Conservation (phyloP, 2,797 vertebrate genomes). For the Centropyge bicolor region DNA sequence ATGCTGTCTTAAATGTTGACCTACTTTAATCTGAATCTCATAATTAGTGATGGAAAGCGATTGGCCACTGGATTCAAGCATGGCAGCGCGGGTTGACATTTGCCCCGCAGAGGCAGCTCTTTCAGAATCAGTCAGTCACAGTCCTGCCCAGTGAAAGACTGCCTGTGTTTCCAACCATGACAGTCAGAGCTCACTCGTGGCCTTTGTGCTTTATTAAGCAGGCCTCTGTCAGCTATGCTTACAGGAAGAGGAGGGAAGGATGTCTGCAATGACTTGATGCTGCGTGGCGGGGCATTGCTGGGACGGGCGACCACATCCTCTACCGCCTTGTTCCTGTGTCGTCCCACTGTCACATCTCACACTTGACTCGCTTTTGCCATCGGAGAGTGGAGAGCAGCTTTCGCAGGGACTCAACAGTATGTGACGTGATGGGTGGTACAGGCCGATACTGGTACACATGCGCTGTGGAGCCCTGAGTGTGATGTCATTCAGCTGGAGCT, state of each 20-base stretch:
- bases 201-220: slow-evolving; percentile 59
- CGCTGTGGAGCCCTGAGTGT: slow-evolving; percentile 16
- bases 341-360: slow-evolving; percentile 75
- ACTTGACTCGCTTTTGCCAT: slow-evolving; percentile 62
- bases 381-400: slow-evolving; percentile 42
- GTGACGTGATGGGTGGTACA: slow-evolving; percentile 64
- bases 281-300: slow-evolving; percentile 32
- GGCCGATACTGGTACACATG: slow-evolving; percentile 33
- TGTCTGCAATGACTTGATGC: slow-evolving; percentile 33
- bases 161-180: slow-evolving; percentile 74
- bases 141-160: slow-evolving; percentile 70
- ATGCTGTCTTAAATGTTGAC: slow-evolving; percentile 21
- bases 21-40: slow-evolving; percentile 16
- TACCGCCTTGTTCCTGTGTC: slow-evolving; percentile 57
- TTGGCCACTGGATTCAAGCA: slow-evolving; percentile 28
- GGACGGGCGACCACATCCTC: slow-evolving; percentile 13
- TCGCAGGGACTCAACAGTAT: slow-evolving; percentile 66
- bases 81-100: slow-evolving; percentile 40
- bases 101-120: slow-evolving; percentile 54
- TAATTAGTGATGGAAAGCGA: slow-evolving; percentile 18
- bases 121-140: slow-evolving; percentile 68
- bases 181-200: slow-evolving; percentile 55
- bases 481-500: slow-evolving; percentile 28
- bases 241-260: slow-evolving; percentile 61
- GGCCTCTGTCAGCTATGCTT: slow-evolving; percentile 32